phyloP scores from a whole-genome alignment of 2,113 vertebrate genomes.

The Benitochromis conjunctus region DNA sequence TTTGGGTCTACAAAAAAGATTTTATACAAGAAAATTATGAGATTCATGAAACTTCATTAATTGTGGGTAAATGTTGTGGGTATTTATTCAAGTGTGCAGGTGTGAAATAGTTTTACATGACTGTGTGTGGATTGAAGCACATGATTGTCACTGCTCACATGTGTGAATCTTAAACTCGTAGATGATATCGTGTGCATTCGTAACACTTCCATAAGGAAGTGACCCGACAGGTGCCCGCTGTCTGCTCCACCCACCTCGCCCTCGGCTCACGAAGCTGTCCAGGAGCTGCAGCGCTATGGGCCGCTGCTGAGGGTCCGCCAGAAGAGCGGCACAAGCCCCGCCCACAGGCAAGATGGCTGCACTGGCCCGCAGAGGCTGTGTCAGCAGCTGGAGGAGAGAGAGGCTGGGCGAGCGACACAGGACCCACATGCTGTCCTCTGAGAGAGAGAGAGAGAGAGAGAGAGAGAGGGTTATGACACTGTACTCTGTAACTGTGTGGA shows the following conservation, averaged over 20 bases:
- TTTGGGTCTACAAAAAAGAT: too few species aligned
- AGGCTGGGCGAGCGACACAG: slow-evolving; percentile 12
- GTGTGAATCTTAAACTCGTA: accelerated
- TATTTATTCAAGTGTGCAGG: too few species aligned
- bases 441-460: neutral
- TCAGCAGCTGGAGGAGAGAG: slow-evolving; percentile 27
- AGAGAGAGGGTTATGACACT: neutral
- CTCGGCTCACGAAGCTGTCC: neutral
- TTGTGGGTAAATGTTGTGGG: too few species aligned
- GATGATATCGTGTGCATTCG: accelerated
- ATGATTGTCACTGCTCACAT: neutral
- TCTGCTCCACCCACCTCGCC: slow-evolving; percentile 5
- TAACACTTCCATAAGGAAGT: neutral
- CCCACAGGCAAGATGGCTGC: slow-evolving; percentile 27
- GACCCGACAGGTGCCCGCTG: accelerated
- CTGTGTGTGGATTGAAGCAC: too few species aligned
- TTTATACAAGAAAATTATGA: too few species aligned
- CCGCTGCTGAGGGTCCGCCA: neutral
- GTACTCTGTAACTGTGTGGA: neutral
- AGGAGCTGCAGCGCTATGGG: slow-evolving; percentile 32
- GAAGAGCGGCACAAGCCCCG: slow-evolving; percentile 6
- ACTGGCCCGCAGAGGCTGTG: neutral
- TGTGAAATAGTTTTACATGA: too few species aligned
- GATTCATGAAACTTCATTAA: too few species aligned
- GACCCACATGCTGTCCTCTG: slow-evolving; percentile 44